Percentiles rank a stretch among this genome's conserved stretches.
Evolutionary conservation across 53 echinoderm and acorn worm genomes (phyloP).

Genomic region (Mesocentrotus franciscanus): DNA sequence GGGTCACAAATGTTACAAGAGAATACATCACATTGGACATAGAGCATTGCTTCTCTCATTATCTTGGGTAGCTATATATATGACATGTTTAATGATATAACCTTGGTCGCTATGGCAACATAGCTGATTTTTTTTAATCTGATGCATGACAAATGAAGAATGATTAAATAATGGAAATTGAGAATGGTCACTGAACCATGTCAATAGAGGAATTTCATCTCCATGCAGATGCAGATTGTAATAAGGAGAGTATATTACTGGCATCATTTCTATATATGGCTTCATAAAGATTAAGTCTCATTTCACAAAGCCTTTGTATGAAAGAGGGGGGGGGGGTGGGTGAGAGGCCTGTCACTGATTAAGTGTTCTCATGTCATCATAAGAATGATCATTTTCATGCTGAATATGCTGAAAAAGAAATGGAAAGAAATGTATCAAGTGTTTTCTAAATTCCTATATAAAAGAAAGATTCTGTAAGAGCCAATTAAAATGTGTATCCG

Average conservation of each 20-base stretch:
- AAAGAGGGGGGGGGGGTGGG: not conserved
- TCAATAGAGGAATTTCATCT: not conserved
- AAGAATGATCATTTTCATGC: no score
- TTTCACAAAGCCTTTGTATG: not conserved
- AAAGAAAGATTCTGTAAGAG: no score
- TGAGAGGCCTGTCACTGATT: not conserved
- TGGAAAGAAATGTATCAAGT: no score
- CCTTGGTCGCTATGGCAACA: constrained; percentile 22
- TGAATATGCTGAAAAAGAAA: not conserved
- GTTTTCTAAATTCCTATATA: no score
- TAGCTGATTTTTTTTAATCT: constrained; percentile 13
- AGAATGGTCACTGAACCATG: not conserved
- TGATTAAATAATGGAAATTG: not conserved
- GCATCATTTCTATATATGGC: not conserved
- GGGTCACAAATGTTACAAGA: not conserved
- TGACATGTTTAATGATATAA: not conserved
- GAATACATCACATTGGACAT: not conserved
- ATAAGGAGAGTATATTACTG: not conserved
- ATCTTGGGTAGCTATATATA: not conserved
- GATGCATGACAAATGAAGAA: not conserved
- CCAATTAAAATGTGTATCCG: no score
- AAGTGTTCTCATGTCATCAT: no score
- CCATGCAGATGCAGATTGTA: no score
- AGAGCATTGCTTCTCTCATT: not conserved
- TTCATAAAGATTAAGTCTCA: not conserved